Conservation (phyloP, 2,113 vertebrate genomes). For the Corydoras maculifer region DNA sequence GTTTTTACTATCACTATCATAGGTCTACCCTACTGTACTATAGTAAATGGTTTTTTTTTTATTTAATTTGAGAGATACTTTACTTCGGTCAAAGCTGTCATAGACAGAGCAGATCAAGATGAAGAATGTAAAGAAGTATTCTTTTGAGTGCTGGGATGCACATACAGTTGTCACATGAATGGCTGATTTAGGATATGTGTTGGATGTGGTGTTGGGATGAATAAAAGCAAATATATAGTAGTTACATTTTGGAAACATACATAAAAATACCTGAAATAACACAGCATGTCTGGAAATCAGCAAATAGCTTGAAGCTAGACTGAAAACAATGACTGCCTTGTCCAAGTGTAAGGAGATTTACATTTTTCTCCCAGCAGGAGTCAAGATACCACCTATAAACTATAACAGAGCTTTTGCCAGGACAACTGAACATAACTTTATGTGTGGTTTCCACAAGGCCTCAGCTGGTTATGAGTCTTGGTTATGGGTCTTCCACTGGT, state of each 20-base stretch:
- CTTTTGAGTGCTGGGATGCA: too few species aligned
- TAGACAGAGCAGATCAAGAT: too few species aligned
- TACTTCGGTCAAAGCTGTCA: too few species aligned
- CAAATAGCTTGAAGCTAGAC: conserved; percentile 17
- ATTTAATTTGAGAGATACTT: too few species aligned
- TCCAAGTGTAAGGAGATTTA: conserved; percentile 34
- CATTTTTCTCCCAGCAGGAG: conserved; percentile 40
- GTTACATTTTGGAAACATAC: conserved; percentile 2
- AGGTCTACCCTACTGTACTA: too few species aligned
- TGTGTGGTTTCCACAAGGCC: conserved; percentile 17
- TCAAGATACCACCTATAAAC: conserved; percentile 36
- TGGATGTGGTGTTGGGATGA: too few species aligned
- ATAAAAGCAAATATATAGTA: too few species aligned
- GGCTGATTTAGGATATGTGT: too few species aligned
- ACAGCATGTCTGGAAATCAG: conserved; percentile 29
- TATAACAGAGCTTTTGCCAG: conserved; percentile 27
- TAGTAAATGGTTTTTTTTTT: too few species aligned
- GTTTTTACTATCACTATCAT: too few species aligned
- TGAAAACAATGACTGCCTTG: conserved; percentile 40
- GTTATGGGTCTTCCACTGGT: background rate
- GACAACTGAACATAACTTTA: conserved; percentile 5
- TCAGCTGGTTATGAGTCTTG: background rate
- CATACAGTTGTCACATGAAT: too few species aligned
- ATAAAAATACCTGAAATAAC: conserved; percentile 27
- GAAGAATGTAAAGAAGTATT: too few species aligned